Conservation (phyloP, 1,140 invertebrate species). For the Danaus plexippus region DNA sequence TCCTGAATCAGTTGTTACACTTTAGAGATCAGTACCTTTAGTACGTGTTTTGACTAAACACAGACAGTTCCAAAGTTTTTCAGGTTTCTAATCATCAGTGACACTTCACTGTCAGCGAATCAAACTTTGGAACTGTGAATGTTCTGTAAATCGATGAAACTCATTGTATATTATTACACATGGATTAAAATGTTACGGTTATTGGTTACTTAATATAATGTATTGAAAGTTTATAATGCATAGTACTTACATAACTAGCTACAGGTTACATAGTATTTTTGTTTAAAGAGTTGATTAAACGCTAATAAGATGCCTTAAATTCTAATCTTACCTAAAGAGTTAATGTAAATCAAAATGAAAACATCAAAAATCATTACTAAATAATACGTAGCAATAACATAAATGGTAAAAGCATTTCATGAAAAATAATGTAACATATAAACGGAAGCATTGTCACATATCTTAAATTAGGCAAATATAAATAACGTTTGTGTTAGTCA, state of each 20-base stretch:
- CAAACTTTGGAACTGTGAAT: too few species aligned
- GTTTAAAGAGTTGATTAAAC: constrained; percentile 59
- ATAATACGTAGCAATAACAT: constrained; percentile 47
- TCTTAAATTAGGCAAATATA: constrained; percentile 46
- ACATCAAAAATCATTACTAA: constrained; percentile 40
- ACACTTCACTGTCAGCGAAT: too few species aligned
- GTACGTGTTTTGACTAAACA: too few species aligned
- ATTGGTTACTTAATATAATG: constrained; percentile 8
- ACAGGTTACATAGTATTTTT: constrained; percentile 56
- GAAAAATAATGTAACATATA: constrained; percentile 55
- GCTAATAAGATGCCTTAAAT: constrained; percentile 54
- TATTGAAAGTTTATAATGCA: constrained; percentile 19
- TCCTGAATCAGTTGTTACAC: too few species aligned
- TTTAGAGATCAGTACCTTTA: too few species aligned
- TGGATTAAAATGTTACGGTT: too few species aligned
- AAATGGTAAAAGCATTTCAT: constrained; percentile 53
- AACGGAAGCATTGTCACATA: constrained; percentile 60
- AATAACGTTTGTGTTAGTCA: constrained; percentile 56
- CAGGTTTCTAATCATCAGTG: too few species aligned
- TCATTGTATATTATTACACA: too few species aligned
- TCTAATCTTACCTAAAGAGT: constrained; percentile 54
- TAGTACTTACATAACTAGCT: constrained; percentile 49
- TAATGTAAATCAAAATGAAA: constrained; percentile 53
- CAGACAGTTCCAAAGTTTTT: too few species aligned
- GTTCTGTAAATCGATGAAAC: too few species aligned